Evolutionary conservation across 2,888 invertebrate species (phyloP).

Genomic region (Cyaniris semiargus): DNA sequence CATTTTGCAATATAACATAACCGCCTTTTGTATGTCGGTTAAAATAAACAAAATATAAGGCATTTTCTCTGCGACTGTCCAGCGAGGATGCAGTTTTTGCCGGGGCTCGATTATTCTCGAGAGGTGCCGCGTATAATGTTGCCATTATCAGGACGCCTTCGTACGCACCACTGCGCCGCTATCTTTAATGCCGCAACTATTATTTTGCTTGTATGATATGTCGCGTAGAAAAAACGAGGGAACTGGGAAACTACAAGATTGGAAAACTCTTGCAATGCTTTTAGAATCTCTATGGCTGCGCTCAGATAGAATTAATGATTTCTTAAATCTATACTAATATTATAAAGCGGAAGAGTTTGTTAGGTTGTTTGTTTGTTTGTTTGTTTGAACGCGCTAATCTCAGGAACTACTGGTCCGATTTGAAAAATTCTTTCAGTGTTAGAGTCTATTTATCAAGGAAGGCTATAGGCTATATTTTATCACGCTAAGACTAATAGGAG

Average conservation of each 20-base stretch:
- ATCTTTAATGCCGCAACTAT: constrained; percentile 39
- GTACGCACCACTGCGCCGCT: constrained; percentile 59
- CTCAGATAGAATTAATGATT: too few species aligned
- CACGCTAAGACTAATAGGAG: too few species aligned
- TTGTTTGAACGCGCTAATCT: too few species aligned
- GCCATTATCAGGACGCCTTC: constrained; percentile 73
- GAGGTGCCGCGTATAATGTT: constrained; percentile 74
- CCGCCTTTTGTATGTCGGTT: not conserved
- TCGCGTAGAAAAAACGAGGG: constrained; percentile 24
- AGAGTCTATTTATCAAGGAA: too few species aligned
- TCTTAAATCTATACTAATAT: too few species aligned
- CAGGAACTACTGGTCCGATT: too few species aligned
- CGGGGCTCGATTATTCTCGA: constrained; percentile 67
- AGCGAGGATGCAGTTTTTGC: constrained; percentile 59
- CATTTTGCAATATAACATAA: not conserved
- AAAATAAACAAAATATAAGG: not conserved
- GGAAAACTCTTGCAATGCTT: not conserved
- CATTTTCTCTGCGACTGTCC: constrained; percentile 37
- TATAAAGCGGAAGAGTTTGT: too few species aligned
- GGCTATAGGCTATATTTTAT: too few species aligned
- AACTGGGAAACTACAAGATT: not conserved
- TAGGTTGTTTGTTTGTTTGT: too few species aligned
- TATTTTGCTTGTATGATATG: constrained; percentile 34
- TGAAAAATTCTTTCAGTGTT: too few species aligned
- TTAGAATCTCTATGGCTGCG: too few species aligned